Evolutionary conservation across 1,140 invertebrate genomes (phyloP).

Genomic region (Helicoverpa zea): DNA sequence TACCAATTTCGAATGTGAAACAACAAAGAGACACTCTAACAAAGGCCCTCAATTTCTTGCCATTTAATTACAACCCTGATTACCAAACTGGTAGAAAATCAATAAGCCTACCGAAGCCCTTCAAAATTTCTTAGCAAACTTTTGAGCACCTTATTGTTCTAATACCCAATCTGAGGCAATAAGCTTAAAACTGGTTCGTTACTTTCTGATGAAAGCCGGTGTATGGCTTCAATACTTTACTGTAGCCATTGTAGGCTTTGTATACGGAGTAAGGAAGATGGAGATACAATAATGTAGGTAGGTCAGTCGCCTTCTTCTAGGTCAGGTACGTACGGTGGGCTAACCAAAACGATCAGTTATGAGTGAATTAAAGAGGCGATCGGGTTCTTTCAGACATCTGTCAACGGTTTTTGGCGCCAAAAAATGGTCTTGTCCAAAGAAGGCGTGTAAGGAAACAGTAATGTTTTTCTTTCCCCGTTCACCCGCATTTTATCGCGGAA

Average conservation of each 20-base stretch:
- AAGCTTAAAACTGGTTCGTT: slow-evolving; percentile 38
- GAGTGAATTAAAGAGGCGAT: too few species aligned
- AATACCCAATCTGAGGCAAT: slow-evolving; percentile 21
- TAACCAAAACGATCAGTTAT: too few species aligned
- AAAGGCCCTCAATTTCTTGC: neutral
- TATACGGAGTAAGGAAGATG: neutral
- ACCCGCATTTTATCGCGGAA: too few species aligned
- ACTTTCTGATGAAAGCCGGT: slow-evolving; percentile 11
- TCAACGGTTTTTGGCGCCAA: too few species aligned
- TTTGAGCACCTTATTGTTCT: slow-evolving; percentile 43
- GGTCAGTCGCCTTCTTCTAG: too few species aligned
- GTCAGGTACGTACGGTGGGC: too few species aligned
- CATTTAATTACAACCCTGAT: slow-evolving; percentile 38
- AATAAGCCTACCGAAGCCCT: slow-evolving; percentile 28
- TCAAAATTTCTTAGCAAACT: slow-evolving; percentile 40
- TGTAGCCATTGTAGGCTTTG: slow-evolving; percentile 7
- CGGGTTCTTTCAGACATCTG: too few species aligned
- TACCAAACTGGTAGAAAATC: slow-evolving; percentile 40
- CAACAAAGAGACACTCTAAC: neutral
- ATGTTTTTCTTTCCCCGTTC: too few species aligned
- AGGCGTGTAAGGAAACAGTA: too few species aligned
- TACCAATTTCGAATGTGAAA: neutral
- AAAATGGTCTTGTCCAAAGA: too few species aligned
- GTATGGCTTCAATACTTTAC: slow-evolving; percentile 35
- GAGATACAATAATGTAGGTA: too few species aligned